Conservation (phyloP, 2,888 invertebrate genomes). For the Dryobotodes eremita region DNA sequence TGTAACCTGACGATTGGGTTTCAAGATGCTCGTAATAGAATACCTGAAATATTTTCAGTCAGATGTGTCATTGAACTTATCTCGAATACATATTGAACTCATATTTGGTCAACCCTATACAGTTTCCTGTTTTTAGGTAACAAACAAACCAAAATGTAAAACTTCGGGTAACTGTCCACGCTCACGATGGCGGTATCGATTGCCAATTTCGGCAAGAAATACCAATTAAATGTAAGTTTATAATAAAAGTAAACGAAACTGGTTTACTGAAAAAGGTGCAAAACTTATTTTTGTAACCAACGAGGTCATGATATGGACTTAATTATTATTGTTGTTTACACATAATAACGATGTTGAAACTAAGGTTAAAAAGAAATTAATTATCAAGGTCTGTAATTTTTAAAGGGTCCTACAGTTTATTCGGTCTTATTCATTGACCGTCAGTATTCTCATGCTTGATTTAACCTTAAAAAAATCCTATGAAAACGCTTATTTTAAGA, state of each 20-base stretch:
- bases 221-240: constrained; percentile 51
- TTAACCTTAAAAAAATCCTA: background rate
- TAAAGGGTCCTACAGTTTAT: background rate
- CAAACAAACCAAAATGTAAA: constrained; percentile 63
- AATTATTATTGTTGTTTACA: constrained; percentile 6
- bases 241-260: constrained; percentile 51
- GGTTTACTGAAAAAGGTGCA: constrained; percentile 45
- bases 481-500: background rate
- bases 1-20: background rate
- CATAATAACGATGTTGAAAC: background rate
- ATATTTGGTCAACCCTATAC: constrained; percentile 59
- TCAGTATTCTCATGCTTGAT: background rate
- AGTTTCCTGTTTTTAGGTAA: constrained; percentile 59
- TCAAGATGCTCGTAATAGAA: background rate
- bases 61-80: background rate
- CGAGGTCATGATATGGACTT: constrained; percentile 16
- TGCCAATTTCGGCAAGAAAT: constrained; percentile 53
- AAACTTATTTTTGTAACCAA: constrained; percentile 26
- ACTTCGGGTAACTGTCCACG: constrained; percentile 62
- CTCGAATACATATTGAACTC: background rate
- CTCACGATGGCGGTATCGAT: constrained; percentile 53
- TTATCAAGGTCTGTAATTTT: background rate
- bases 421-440: background rate
- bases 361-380: background rate
- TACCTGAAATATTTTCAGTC: background rate